Evolutionary conservation across 2,797 vertebrate species (phyloP).

Genomic region (Pseudopleuronectes americanus): DNA sequence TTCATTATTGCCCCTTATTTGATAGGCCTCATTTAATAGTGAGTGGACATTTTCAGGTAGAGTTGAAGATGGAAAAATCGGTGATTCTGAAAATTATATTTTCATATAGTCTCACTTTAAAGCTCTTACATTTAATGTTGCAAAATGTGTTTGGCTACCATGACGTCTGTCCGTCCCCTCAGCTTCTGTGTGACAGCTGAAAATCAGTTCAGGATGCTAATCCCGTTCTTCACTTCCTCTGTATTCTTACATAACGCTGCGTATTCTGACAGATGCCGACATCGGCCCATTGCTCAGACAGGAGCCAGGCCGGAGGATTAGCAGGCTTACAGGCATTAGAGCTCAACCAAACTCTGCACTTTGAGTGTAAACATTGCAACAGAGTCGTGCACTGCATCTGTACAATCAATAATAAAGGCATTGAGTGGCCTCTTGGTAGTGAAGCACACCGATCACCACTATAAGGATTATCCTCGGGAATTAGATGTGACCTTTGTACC

Average conservation of each 20-base stretch:
- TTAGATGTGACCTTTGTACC: slow-evolving; percentile 40
- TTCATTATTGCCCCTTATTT: not conserved
- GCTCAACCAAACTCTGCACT: slow-evolving; percentile 59
- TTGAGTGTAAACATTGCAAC: slow-evolving; percentile 52
- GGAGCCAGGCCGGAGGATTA: slow-evolving; percentile 74
- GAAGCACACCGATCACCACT: slow-evolving; percentile 40
- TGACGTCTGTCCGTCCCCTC: slow-evolving; percentile 15
- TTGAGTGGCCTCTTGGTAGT: slow-evolving; percentile 52
- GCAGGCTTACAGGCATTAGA: slow-evolving; percentile 62
- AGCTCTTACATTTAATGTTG: not conserved
- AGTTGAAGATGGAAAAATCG: not conserved
- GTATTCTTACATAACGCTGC: slow-evolving; percentile 70
- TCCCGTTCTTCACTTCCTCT: slow-evolving; percentile 52
- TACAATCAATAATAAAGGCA: slow-evolving; percentile 50
- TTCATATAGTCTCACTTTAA: not conserved
- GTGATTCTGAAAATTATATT: not conserved
- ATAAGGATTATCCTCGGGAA: slow-evolving; percentile 46
- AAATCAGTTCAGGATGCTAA: slow-evolving; percentile 37
- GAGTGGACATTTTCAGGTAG: not conserved
- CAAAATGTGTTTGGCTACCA: slow-evolving; percentile 5
- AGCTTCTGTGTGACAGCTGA: slow-evolving; percentile 31
- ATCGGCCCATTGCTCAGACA: slow-evolving; percentile 58
- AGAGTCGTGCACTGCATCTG: slow-evolving; percentile 18
- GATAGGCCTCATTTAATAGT: not conserved
- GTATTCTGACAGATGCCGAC: slow-evolving; percentile 75